Evolutionary conservation across 1,140 invertebrate species (phyloP).

Genomic region (Lordiphosa collinella): DNA sequence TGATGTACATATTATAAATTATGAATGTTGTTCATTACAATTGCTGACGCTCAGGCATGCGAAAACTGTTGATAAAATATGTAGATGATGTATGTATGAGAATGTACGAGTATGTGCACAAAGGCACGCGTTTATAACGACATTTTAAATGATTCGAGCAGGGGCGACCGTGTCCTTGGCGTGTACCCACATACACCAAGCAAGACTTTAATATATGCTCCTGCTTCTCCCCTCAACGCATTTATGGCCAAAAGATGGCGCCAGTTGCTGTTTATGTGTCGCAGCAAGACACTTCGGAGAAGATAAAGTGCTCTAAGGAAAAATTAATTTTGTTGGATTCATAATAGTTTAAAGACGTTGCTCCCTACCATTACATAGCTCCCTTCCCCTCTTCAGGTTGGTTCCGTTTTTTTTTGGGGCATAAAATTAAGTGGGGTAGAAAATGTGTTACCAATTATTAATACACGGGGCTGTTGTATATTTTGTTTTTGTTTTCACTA

Average conservation of each 20-base stretch:
- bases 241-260: constrained; percentile 37
- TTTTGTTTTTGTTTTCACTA: constrained; percentile 35
- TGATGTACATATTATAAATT: constrained; percentile 46
- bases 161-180: constrained; percentile 47
- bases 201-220: neutral
- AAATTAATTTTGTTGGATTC: neutral
- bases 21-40: constrained; percentile 68
- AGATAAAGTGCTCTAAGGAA: constrained; percentile 30
- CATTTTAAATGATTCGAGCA: constrained; percentile 57
- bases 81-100: constrained; percentile 26
- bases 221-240: neutral
- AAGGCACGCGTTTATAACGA: constrained; percentile 62
- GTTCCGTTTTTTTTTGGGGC: constrained; percentile 16
- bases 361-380: neutral
- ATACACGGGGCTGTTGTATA: constrained; percentile 25
- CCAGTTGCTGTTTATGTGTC: constrained; percentile 50
- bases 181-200: neutral
- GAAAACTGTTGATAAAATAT: constrained; percentile 69
- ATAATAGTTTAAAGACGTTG: constrained; percentile 1
- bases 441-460: constrained; percentile 70
- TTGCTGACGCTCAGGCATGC: constrained; percentile 64
- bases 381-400: neutral
- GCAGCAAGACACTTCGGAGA: constrained; percentile 12
- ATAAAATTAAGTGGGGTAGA: constrained; percentile 29
- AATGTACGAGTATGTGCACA: neutral